A percentile compares a stretch with the other conserved stretches of the same genome.
phyloP scores from a whole-genome alignment of 1,140 invertebrate species.

The Leptonema lineaticorne region DNA sequence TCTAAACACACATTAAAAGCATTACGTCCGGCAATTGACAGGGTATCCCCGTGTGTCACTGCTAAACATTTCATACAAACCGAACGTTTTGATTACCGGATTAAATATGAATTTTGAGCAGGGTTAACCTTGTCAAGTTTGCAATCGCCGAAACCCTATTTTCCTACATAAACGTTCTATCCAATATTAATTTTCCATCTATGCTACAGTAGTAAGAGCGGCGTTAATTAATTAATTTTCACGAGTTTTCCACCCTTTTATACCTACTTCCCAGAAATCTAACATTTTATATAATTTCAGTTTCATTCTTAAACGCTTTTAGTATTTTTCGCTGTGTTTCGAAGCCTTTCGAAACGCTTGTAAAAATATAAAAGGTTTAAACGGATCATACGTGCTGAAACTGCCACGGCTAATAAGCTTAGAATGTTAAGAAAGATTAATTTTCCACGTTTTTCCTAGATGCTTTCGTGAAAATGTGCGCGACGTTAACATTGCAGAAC shows the following conservation, averaged over 20 bases:
- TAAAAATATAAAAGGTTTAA: background rate
- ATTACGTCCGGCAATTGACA: background rate
- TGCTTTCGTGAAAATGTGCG: background rate
- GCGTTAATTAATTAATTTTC: too few species aligned
- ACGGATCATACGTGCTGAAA: background rate
- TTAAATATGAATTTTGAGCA: background rate
- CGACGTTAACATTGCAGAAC: too few species aligned
- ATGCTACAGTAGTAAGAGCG: too few species aligned
- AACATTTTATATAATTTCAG: too few species aligned
- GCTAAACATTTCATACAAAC: background rate
- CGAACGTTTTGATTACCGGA: background rate
- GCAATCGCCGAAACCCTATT: background rate
- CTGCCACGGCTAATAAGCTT: background rate
- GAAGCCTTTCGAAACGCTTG: background rate
- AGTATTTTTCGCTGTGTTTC: too few species aligned
- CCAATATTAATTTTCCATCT: too few species aligned
- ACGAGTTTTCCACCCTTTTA: too few species aligned
- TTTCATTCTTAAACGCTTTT: too few species aligned
- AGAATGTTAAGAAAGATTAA: background rate
- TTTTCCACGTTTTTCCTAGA: background rate
- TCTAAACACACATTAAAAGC: too few species aligned
- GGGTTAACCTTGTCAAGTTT: background rate
- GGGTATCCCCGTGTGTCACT: background rate
- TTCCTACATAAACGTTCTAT: background rate
- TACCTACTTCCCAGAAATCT: too few species aligned